Evolutionary conservation across 2,797 vertebrate genomes (phyloP).

Genomic region (Tinamus major): DNA sequence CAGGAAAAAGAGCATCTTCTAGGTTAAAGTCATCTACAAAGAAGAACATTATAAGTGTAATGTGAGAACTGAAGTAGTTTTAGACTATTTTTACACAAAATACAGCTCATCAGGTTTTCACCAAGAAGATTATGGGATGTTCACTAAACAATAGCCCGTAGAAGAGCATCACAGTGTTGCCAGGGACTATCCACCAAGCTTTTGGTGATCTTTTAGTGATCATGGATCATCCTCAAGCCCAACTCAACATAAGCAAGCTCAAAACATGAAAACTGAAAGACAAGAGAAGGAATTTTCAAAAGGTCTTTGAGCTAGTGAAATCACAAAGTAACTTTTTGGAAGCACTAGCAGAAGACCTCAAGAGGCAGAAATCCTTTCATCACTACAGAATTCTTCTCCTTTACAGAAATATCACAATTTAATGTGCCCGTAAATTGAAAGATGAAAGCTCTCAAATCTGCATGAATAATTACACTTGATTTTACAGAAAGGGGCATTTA

Average conservation of each 20-base stretch:
- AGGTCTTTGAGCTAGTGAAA: neutral
- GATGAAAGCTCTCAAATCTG: neutral
- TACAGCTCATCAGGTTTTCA: neutral
- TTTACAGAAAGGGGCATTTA: neutral
- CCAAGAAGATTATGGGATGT: neutral
- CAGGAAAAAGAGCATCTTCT: neutral
- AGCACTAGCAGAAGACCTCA: neutral
- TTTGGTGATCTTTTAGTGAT: neutral
- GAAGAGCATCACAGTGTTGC: neutral
- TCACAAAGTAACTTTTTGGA: neutral
- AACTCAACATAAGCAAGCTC: neutral
- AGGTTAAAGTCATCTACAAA: constrained; percentile 10
- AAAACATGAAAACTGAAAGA: neutral
- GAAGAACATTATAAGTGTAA: neutral
- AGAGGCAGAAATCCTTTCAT: neutral
- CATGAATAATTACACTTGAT: neutral
- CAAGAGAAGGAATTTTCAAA: neutral
- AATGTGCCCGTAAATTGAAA: neutral
- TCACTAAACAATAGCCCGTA: neutral
- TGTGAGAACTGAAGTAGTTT: neutral
- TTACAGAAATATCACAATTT: neutral
- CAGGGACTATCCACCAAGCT: neutral
- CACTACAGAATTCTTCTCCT: neutral
- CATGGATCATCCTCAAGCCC: neutral
- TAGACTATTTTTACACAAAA: neutral